Evolutionary conservation across 2,797 vertebrate genomes (phyloP).

Genomic region (Mormyrus proboscirostris): DNA sequence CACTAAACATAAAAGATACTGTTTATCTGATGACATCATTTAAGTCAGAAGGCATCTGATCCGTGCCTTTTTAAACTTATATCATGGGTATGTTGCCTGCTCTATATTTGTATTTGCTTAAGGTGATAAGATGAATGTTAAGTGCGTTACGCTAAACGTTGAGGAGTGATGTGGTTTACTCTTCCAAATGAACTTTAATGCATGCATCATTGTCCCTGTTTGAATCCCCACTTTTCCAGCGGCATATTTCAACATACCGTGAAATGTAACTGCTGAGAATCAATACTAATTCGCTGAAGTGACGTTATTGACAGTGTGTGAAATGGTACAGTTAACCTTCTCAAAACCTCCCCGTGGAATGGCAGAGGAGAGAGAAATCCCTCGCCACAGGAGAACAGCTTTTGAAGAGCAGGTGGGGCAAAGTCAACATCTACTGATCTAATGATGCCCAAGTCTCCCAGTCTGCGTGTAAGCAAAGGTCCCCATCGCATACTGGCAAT

Average conservation of each 20-base stretch:
- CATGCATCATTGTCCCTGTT: neutral
- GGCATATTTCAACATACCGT: neutral
- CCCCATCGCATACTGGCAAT: constrained; percentile 58
- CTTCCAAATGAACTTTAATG: neutral
- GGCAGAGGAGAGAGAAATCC: constrained; percentile 27
- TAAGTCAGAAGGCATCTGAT: neutral
- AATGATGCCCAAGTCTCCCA: constrained; percentile 60
- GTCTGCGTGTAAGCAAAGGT: constrained; percentile 40
- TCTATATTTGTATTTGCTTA: neutral
- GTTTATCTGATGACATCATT: neutral
- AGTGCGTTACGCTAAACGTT: neutral
- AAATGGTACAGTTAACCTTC: constrained; percentile 46
- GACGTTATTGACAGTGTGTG: constrained; percentile 31
- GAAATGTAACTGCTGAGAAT: neutral
- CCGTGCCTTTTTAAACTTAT: neutral
- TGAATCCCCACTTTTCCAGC: neutral
- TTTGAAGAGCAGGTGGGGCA: constrained; percentile 52
- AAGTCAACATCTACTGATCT: constrained; percentile 63
- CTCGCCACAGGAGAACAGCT: neutral
- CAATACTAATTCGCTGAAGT: neutral
- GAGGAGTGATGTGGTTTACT: neutral
- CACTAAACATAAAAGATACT: neutral
- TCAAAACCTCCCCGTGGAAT: constrained; percentile 46
- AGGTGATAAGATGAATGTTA: neutral
- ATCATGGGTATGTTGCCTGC: neutral